Base-by-base conservation (phyloP, 1,140 invertebrate species). In the Aphaenogaster ashmeadi region DNA sequence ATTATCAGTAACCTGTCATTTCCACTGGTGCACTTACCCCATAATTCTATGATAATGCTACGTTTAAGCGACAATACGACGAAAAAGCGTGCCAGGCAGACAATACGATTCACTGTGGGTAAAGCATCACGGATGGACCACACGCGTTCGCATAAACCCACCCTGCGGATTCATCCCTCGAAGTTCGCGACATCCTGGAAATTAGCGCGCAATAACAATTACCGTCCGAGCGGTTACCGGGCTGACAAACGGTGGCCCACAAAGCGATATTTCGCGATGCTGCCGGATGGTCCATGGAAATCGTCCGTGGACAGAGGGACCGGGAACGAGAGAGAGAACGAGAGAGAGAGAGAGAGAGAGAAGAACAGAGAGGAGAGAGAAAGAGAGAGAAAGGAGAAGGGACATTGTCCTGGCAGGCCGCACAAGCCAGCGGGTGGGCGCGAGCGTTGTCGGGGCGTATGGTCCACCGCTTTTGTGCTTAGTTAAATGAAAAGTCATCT, bases 401-500 rank as follows among this genome's bases (percentile, higher is more conserved):
- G 79, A 86, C 88, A 91, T 91, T 91, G 90, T 91, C 79, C 90
- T 54, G 67, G 50, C 72, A 38, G 54, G 47, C 67, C 75, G 66
- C 60, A 69, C 52, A 78, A 81, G 67, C 86, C 91, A 87, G 89
- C 90, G 90, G 90, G 90, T 87, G 90, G 91, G 74, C 88, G 74
- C 78, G 62, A 88, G 66, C 21, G 15, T 52, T 79, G 52, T 27
- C 41, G 44, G 69, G 21, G 44, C 56, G 47, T 41, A 60, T 36
- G 41, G 78, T 60, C 64, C 72, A 47, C 66, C 67, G 86, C 78
- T 87, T 91, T 91, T 91, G 90, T 91, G 75, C 88, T 58, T 64
- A 74, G 74, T 77, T 92, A 92, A 92, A 91, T 90, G 91, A 91
- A 92, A 92, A 92, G 91, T 92, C 91, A 92, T 92, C 91, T 90